Evolutionary conservation across 1,140 invertebrate species (phyloP), one percentile per base, ranked within the genome.

Genomic region (Portunus trituberculatus): DNA sequence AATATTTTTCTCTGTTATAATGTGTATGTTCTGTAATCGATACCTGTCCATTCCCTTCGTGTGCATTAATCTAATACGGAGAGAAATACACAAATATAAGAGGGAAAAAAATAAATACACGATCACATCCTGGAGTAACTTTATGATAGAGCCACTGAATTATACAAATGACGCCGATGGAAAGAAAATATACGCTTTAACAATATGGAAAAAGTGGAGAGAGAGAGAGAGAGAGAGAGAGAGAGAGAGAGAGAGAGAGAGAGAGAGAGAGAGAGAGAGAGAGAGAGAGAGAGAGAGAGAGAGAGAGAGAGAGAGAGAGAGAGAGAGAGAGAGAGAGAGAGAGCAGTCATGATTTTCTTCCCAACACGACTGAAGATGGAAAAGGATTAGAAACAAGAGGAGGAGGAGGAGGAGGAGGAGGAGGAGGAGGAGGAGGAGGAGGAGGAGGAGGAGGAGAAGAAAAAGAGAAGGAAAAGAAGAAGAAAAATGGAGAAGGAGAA

Each of bases 211-310:
- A n/a, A 76, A n/a, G 0, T 1, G n/a, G 67, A 76, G 67, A n/a
- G 25, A 76, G 20, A 76, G 16, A n/a, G 25, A 76, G 67, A 76
- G 67, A 76, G 67, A 76, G 67, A 76, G 67, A 76, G 67, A 76
- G 67, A 76, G 67, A 76, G 67, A 76, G 67, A 76, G 67, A 76
- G 67, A 76, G 67, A 48, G 88, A 90, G 45, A 29, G 86, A 88
- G 46, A 0, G 25, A 76, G 67, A 76, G 67, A n/a, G 25, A 76
- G 20, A 76, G 16, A n/a, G 25, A 76, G 67, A 76, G 67, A 76
- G 67, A 76, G 67, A 76, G 67, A 76, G 67, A 76, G 67, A 76
- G 67, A 76, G 67, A 76, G 67, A 76, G 67, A 76, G 67, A 76
- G 67, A 48, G 88, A 90, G 45, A 29, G 86, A 88, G 46, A 29